phyloP scores from a whole-genome alignment of 2,888 invertebrate species.

The Parelbella ahira region DNA sequence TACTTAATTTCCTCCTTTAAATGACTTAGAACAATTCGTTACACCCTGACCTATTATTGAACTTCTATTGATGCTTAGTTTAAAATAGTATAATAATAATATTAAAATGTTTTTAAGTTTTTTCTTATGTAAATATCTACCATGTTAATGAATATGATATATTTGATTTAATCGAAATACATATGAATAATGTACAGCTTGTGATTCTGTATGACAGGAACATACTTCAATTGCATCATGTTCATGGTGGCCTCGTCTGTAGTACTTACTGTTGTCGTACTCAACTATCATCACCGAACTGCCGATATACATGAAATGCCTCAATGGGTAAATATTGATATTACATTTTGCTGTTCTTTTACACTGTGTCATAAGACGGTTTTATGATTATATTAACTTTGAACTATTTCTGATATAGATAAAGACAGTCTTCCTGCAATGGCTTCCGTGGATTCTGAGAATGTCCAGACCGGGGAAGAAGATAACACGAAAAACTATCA shows the following conservation, averaged over 20 bases:
- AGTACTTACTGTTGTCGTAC: conserved; percentile 96
- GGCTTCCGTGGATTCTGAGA: conserved; percentile 97
- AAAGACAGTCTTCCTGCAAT: conserved; percentile 96
- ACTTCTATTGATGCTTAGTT: too few species aligned
- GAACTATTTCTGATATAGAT: conserved; percentile 82
- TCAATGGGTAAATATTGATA: conserved; percentile 91
- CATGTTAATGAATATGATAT: too few species aligned
- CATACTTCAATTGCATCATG: conserved; percentile 99
- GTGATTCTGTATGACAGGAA: conserved; percentile 84
- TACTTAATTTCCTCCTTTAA: conserved; percentile 58
- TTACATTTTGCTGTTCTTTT: too few species aligned
- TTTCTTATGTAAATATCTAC: too few species aligned
- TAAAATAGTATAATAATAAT: too few species aligned
- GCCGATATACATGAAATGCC: conserved; percentile 99
- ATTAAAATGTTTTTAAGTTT: too few species aligned
- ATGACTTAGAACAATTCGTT: not conserved
- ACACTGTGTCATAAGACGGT: too few species aligned
- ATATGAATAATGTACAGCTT: conserved; percentile 16
- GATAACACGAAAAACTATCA: conserved; percentile 93
- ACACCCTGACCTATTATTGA: not conserved
- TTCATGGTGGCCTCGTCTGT: conserved; percentile 99
- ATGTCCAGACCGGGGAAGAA: conserved; percentile 98
- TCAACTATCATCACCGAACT: conserved; percentile 98
- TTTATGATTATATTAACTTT: not conserved
- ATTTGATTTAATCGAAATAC: not conserved